Percentiles rank a stretch among this genome's conserved stretches.
Conservation (phyloP, 2,113 vertebrate species). For the Notiomystis cincta region DNA sequence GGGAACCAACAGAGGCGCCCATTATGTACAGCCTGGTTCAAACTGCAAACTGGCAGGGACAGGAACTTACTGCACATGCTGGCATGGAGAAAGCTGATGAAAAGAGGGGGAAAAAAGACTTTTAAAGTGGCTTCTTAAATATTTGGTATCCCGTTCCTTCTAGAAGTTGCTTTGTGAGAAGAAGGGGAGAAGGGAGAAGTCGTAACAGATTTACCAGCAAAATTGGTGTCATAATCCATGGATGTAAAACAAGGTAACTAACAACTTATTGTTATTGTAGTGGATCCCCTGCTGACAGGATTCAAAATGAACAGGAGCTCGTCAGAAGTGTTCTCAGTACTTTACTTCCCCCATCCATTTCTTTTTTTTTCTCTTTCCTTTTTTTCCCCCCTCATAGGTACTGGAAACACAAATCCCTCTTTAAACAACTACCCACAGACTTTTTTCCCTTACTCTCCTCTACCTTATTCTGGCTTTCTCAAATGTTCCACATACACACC, state of each 20-base stretch:
- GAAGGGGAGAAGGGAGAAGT: background rate
- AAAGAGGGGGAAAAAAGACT: constrained; percentile 25
- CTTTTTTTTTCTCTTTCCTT: too few species aligned
- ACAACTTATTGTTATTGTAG: background rate
- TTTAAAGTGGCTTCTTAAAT: constrained; percentile 56
- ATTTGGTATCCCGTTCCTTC: background rate
- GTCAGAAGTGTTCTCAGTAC: background rate
- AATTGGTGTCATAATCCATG: background rate
- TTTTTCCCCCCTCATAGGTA: rapidly evolving
- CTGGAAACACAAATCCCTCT: background rate
- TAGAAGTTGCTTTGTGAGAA: background rate
- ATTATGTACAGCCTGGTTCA: constrained; percentile 70
- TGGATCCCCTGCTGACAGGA: background rate
- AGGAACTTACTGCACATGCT: constrained; percentile 63
- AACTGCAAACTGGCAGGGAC: constrained; percentile 67
- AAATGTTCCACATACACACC: background rate
- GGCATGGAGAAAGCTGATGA: constrained; percentile 65
- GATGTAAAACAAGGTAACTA: background rate
- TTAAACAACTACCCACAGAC: background rate
- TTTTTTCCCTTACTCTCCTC: background rate
- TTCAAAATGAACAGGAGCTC: background rate
- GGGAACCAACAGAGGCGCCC: constrained; percentile 71
- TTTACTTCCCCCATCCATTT: background rate
- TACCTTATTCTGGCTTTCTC: background rate
- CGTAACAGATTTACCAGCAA: constrained; percentile 15